phyloP scores from a whole-genome alignment of 1,140 invertebrate species.

The Diuraphis noxia region DNA sequence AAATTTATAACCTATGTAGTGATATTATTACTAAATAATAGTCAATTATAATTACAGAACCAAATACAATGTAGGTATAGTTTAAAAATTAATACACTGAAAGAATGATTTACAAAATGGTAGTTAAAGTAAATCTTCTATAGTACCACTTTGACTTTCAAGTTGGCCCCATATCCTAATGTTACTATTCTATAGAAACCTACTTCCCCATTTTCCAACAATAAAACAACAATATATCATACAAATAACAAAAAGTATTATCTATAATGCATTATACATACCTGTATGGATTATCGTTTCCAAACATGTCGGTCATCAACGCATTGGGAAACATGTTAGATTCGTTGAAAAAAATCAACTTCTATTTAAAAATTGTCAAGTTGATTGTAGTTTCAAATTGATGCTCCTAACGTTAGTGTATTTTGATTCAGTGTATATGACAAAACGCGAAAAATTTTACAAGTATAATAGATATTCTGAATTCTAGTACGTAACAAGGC shows the following conservation, averaged over 20 bases:
- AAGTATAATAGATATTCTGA: neutral
- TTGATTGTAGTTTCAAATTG: neutral
- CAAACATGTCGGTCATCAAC: conserved; percentile 27
- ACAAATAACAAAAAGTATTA: neutral
- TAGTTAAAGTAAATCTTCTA: neutral
- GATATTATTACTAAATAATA: neutral
- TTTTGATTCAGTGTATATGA: too few species aligned
- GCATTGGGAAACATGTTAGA: conserved; percentile 29
- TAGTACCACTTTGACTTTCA: too few species aligned
- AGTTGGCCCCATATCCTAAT: too few species aligned
- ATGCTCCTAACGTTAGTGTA: neutral
- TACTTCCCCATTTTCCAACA: too few species aligned
- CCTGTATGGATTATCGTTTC: conserved; percentile 12
- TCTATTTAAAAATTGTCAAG: neutral
- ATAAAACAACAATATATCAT: too few species aligned
- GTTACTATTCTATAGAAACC: too few species aligned
- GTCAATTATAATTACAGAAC: neutral
- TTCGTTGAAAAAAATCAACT: neutral
- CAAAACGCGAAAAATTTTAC: neutral
- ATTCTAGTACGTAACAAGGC: neutral
- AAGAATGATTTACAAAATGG: neutral
- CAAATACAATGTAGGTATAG: too few species aligned
- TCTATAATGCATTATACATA: conserved; percentile 4
- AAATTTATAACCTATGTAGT: neutral
- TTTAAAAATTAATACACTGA: neutral